phyloP scores from a whole-genome alignment of 2,797 vertebrate genomes.

The Chloroceryle inda region DNA sequence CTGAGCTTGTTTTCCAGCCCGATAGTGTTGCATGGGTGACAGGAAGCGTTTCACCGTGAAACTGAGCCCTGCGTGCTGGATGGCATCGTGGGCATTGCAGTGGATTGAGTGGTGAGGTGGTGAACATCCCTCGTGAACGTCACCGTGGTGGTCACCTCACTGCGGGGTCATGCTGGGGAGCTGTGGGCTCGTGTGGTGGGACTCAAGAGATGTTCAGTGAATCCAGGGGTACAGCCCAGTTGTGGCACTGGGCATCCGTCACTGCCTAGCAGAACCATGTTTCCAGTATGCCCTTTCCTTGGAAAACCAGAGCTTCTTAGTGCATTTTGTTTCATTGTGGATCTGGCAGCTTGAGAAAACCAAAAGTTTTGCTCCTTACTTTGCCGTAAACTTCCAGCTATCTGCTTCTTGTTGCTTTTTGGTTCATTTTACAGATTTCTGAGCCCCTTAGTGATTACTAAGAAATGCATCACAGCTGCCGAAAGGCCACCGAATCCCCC shows the following conservation, averaged over 20 bases:
- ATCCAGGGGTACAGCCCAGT: background rate
- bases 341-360: background rate
- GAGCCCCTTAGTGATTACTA: background rate
- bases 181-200: background rate
- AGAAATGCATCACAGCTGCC: background rate
- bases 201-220: rapidly evolving
- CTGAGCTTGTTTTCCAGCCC: background rate
- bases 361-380: background rate
- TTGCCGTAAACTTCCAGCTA: background rate
- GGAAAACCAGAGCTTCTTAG: background rate
- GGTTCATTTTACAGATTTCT: background rate
- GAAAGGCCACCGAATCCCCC: background rate
- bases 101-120: rapidly evolving
- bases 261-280: background rate
- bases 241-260: rapidly evolving
- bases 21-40: rapidly evolving
- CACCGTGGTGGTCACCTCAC: background rate
- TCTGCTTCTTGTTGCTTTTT: background rate
- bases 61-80: rapidly evolving
- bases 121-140: rapidly evolving
- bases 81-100: rapidly evolving
- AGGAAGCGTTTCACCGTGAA: background rate
- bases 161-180: background rate
- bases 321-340: background rate
- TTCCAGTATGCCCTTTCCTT: background rate